phyloP scores from a whole-genome alignment of 92 coral and sea anemone species.

The Heliopora coerulea region DNA sequence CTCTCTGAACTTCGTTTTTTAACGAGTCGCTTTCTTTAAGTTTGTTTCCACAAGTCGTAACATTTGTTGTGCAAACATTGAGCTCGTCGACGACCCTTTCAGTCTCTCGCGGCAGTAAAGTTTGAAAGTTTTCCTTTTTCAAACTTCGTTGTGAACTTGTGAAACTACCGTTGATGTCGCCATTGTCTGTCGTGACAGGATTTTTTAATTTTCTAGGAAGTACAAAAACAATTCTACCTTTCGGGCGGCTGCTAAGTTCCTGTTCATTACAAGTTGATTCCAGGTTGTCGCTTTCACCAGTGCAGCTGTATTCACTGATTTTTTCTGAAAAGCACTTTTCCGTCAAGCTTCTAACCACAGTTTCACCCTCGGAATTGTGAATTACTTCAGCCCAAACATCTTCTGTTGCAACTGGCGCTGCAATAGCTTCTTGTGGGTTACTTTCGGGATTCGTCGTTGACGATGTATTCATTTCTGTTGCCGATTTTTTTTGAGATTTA shows the following conservation, averaged over 20 bases:
- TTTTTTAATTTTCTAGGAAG: background rate
- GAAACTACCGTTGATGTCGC: no score
- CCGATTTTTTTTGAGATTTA: no score
- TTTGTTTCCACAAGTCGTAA: no score
- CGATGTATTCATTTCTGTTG: no score
- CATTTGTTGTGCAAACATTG: no score
- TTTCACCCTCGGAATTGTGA: constrained; percentile 16
- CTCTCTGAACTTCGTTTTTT: background rate
- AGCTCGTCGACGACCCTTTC: no score
- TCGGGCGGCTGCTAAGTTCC: no score
- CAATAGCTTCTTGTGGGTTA: background rate
- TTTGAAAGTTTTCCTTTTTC: no score
- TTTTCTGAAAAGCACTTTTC: background rate
- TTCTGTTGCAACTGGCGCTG: background rate
- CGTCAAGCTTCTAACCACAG: background rate
- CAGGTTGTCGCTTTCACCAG: background rate
- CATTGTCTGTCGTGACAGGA: no score
- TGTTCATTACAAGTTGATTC: no score
- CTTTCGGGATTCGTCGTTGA: background rate
- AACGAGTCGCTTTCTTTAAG: background rate
- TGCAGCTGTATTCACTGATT: background rate
- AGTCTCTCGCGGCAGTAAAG: no score
- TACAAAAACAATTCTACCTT: background rate
- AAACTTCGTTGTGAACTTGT: no score
- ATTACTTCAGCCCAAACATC: constrained; percentile 23